A percentile compares a stretch with the other conserved stretches of the same genome.
These are phyloP conservation scores for Rugalucina vietnamica DNA, from an alignment of 2,888 invertebrate genomes.

Conservation along the genomic window DNA sequence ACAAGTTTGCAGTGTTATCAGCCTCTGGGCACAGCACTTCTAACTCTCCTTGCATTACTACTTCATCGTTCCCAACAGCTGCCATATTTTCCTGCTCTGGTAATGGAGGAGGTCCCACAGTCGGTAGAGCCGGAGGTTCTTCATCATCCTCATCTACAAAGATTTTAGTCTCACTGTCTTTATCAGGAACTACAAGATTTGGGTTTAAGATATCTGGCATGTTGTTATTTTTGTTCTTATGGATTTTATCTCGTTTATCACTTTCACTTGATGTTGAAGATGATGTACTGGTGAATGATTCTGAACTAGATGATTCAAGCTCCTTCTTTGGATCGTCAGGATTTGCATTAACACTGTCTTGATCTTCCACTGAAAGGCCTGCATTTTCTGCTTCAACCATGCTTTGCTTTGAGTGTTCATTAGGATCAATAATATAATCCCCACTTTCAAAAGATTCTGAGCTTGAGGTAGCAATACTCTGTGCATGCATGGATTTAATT, in stretches of 20 bases:
- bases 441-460: conserved; percentile 22
- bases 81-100: background rate
- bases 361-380: background rate
- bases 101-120: conserved; percentile 16
- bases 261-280: background rate
- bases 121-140: conserved; percentile 29
- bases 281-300: conserved; percentile 1
- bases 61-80: background rate
- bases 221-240: background rate
- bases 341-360: background rate
- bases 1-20: background rate
- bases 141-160: conserved; percentile 18
- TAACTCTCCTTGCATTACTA: background rate
- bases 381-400: background rate
- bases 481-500: conserved; percentile 18
- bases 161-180: conserved; percentile 1
- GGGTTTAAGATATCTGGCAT: no score
- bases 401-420: background rate
- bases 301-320: background rate
- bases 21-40: background rate
- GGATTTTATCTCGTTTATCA: background rate
- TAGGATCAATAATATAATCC: background rate
- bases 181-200: background rate
- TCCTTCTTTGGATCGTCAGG: background rate
- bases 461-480: conserved; percentile 21